These are phyloP conservation scores for Smittia aterrima DNA, from an alignment of 2,888 invertebrate genomes.

Conservation along the genomic window DNA sequence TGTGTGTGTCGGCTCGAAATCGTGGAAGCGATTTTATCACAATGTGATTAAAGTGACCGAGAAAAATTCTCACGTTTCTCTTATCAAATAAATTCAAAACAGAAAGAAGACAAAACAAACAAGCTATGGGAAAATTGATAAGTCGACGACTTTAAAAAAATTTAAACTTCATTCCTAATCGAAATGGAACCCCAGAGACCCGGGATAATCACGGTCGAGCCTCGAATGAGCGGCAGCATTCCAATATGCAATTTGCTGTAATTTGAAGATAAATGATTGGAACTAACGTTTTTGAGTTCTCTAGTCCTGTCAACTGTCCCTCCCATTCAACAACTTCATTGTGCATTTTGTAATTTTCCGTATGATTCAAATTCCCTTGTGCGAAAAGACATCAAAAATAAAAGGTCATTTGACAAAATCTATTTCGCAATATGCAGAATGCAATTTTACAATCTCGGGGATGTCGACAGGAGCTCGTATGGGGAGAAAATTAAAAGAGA, in stretches of 20 bases:
- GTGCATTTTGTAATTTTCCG: conserved; percentile 20
- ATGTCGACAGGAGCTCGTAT: background rate
- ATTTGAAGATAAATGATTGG: conserved; percentile 41
- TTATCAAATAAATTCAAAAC: background rate
- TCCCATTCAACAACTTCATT: background rate
- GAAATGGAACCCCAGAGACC: background rate
- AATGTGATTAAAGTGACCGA: background rate
- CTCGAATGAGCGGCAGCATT: background rate
- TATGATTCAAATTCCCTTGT: conserved; percentile 25
- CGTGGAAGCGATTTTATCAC: background rate
- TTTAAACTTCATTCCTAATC: background rate
- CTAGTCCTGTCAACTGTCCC: background rate
- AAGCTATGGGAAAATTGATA: background rate
- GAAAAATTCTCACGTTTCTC: conserved; percentile 7
- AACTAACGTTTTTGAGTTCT: conserved; percentile 25
- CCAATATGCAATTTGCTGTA: conserved; percentile 35
- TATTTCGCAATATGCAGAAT: background rate
- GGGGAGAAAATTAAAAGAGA: conserved; percentile 21
- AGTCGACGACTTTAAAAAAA: background rate
- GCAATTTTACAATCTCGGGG: conserved; percentile 8
- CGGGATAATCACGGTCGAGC: background rate
- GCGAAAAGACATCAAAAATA: conserved; percentile 32
- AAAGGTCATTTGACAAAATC: conserved; percentile 33
- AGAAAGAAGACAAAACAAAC: background rate
- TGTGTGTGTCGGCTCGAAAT: background rate